Evolutionary conservation across 1,140 invertebrate genomes (phyloP), one percentile per base, ranked within the genome.

Genomic region (Penaeus japonicus): DNA sequence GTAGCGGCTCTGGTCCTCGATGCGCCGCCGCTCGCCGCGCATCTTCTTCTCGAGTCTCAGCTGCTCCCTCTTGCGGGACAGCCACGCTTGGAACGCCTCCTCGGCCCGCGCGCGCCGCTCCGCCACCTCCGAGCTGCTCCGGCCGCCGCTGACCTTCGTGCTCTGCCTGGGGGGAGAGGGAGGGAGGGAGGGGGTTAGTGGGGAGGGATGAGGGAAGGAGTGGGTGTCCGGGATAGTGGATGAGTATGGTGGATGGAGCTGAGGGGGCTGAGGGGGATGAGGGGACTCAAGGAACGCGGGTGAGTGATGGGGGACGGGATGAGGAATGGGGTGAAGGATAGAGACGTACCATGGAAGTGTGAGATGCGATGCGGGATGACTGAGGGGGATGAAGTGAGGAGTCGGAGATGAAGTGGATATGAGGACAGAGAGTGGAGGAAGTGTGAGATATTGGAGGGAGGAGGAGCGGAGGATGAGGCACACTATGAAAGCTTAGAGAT

Each of bases 61-160:
- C 27, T 89, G 82, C 22, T 89, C 75, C 53, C 82, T 2, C 87
- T 89, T 89, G 82, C 62, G 78, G 4, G 75, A 30, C 27, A 89
- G 82, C 87, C 87, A 89, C 17, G 83, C 82, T 59, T 89, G 87
- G 47, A 89, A 89, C 4, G 87, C 87, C 39, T 89, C 87, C 39
- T 89, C 87, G 18, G 87, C 87, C 77, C 77, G 32, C 24, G 75
- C 57, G 15, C 87, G 20, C 3, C 87, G 30, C 75, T 84, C 82
- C 5, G 77, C 55, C 32, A 81, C 75, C 32, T 84, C 82, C 7
- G 82, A 5, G 2, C 62, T 10, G n/a, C 3, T 87, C 30, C 53
- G 73, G 10, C 70, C 73, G 2, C 79, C 27, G 54, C 79, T 24
- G 4, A 54, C 20, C 20, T 35, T 35, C 12, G 82, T 30, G 20